Base-by-base conservation (phyloP, 2,797 vertebrate species). In the Cercopithecus neglectus region DNA sequence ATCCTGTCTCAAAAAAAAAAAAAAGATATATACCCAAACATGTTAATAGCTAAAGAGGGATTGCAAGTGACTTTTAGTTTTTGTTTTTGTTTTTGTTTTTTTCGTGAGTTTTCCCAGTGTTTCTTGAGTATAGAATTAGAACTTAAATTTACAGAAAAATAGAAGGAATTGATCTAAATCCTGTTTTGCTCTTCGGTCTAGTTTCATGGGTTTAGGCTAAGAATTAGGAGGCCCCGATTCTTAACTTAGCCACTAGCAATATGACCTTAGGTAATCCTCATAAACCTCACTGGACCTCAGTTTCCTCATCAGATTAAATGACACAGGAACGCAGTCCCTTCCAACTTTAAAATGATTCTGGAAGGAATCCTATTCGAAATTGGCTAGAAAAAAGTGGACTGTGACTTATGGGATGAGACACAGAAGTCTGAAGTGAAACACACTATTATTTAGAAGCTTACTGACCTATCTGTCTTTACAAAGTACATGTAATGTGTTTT, bases 381-480 rank as follows among this genome's bases (percentile, higher is more conserved):
- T 92, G 55, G 91, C 39, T 91, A 41, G 24, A 61, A 87, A 92
- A 93, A 97, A 96, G 70, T 96, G 36, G 76, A 92, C 28, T 97
- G 3, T 93, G 80, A 96, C 59, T 57, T 97, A 76, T 82, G 72
- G 83, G 89, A 83, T 75, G 33, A 96, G 36, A 36, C 61, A 55
- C 28, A 64, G 57, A 97, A 81, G 46, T 70, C 61, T 97, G 78
- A 96, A 94, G 76, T 88, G 39, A 94, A 94, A 67, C 12, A 22
- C 36, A 44, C 26, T 86, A 17, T 84, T 96, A 50, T 50, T 87
- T 90, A 41, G 41, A 93, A 85, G 53, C 89, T 96, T 83, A 93
- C 50, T 93, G 86, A 96, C 85, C 81, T 89, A 72, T 74, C 82
- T 79, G 12, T 89, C 53, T 87, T 85, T 88, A 67, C 89, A 50